Conservation (phyloP, 53 echinoderm and acorn worm genomes). For the Echinometra lucunter region DNA sequence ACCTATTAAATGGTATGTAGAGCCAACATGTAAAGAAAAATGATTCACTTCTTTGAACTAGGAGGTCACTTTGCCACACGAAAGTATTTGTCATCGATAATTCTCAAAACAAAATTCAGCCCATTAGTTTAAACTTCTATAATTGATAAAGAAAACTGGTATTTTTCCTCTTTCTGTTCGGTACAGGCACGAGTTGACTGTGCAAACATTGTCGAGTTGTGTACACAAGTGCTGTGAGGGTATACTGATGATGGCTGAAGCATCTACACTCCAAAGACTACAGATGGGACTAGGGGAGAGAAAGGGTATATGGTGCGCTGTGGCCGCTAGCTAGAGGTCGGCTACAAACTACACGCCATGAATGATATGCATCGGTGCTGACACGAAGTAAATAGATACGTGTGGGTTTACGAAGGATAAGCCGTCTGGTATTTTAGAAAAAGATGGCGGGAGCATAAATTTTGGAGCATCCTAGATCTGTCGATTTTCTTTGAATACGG, state of each 20-base stretch:
- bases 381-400: conserved; percentile 45
- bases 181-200: conserved; percentile 61
- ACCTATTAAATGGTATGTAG: neutral
- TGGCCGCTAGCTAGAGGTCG: conserved; percentile 22
- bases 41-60: neutral
- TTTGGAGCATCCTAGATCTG: neutral
- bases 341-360: neutral
- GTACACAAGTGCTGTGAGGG: conserved; percentile 48
- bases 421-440: neutral
- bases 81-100: neutral
- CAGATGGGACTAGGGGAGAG: conserved; percentile 53
- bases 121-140: conserved; percentile 50
- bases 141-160: conserved; percentile 61
- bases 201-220: conserved; percentile 63
- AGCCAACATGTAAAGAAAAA: neutral
- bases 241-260: conserved; percentile 19
- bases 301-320: conserved; percentile 24
- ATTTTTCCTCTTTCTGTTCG: conserved; percentile 54
- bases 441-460: conserved; percentile 40
- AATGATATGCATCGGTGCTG: conserved; percentile 43
- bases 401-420: conserved; percentile 38
- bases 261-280: conserved; percentile 33
- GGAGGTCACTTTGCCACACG: conserved; percentile 20
- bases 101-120: conserved; percentile 36
- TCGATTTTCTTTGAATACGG: neutral